Evolutionary conservation across 2,888 invertebrate genomes (phyloP), one percentile per base, ranked within the genome.

Genomic region (Troilus luridus): DNA sequence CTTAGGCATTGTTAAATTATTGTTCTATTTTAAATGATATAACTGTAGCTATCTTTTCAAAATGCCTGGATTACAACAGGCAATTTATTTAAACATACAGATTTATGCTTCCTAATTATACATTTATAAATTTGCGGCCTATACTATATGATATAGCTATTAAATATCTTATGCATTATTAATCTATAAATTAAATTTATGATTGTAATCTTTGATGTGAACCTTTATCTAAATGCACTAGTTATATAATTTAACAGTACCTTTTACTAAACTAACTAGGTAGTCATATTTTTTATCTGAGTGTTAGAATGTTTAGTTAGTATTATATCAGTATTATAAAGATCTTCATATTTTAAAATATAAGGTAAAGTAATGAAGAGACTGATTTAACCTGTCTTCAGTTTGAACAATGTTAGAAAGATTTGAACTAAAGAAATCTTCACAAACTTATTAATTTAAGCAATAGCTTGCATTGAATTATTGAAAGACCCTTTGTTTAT

Each of bases 241-340:
- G 85, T 85, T 85, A 14, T 85, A 85, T 85, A 85, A 85, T 85
- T 85, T 85, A 85, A 85, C 12, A 7, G n/a, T 85, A n/a, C 11
- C 85, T 41, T 77, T n/a, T 41, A 85, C 56, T 85, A 21, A 85
- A 77, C 11, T 21, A 56, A 85, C 12, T 58, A 56, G 56, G n/a
- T 85, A 58, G 72, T 77, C 72, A 77, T 77, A 77, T n/a, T 56
- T 85, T 85, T 85, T 21, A 56, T 56, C 56, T 85, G 56, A 85
- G 17, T 85, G 85, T 85, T 85, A 85, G n/a, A 56, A 85, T 12
- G n/a, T 27, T 77, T 77, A 19, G 19, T 77, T 77, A 41, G 17
- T 85, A 21, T 85, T 56, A n/a, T 85, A 85, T 85, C 85, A 85
- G 85, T 85, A 85, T 85, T 85, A 85, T 85, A 85, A n/a, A n/a